Evolutionary conservation across 2,888 invertebrate species (phyloP).

Genomic region (Drosophila paucipuncta): DNA sequence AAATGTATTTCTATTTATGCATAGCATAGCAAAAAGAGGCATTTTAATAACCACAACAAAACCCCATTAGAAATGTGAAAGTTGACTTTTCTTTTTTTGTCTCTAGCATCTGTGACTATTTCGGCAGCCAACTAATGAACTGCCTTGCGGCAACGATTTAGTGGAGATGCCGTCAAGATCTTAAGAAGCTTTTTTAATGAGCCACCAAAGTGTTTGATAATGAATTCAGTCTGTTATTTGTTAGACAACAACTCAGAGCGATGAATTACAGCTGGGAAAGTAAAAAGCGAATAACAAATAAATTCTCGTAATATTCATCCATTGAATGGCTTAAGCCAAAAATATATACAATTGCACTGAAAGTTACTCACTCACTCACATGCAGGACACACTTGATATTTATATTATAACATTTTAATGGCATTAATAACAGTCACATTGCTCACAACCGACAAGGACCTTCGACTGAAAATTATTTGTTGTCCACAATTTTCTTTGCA

Average conservation of each 20-base stretch:
- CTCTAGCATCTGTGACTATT: constrained; percentile 32
- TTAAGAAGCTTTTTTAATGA: constrained; percentile 40
- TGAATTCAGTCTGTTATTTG: constrained; percentile 27
- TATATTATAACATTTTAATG: constrained; percentile 6
- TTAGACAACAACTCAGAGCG: constrained; percentile 3
- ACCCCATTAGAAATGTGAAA: constrained; percentile 72
- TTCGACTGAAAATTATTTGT: constrained; percentile 56
- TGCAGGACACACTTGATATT: background rate
- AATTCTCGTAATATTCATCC: background rate
- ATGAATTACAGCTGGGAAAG: constrained; percentile 2
- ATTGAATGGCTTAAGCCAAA: background rate
- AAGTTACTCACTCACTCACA: constrained; percentile 1
- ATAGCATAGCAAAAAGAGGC: constrained; percentile 48
- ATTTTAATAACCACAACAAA: constrained; percentile 17
- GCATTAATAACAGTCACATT: constrained; percentile 17
- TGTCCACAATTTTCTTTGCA: constrained; percentile 19
- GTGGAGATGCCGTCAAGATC: constrained; percentile 24
- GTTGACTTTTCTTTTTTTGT: constrained; percentile 66
- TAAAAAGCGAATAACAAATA: background rate
- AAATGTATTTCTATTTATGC: constrained; percentile 61
- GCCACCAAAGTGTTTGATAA: constrained; percentile 21
- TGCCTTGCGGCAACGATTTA: constrained; percentile 51
- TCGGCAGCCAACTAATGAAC: constrained; percentile 61
- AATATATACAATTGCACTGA: background rate
- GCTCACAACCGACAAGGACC: constrained; percentile 45